phyloP scores from a whole-genome alignment of 2,797 vertebrate species.

The Sebastes nivosus region DNA sequence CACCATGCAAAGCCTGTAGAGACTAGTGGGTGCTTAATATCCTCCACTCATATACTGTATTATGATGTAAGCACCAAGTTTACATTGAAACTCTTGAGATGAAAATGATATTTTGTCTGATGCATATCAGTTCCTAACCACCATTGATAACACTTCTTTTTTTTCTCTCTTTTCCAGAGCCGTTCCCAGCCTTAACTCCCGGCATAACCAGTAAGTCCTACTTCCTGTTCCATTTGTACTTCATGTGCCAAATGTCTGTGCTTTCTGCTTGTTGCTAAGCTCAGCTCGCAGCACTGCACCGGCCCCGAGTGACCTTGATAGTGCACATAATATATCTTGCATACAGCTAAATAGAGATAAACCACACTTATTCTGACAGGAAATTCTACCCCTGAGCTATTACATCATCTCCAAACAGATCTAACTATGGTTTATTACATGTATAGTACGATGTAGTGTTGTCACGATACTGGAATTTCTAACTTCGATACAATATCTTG shows the following conservation, averaged over 20 bases:
- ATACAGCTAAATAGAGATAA: neutral
- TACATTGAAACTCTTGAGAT: neutral
- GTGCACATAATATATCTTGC: neutral
- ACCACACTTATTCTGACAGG: neutral
- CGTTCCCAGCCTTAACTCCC: constrained; percentile 91
- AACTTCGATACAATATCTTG: too few species aligned
- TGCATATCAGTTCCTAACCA: too few species aligned
- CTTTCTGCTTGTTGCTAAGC: constrained; percentile 81
- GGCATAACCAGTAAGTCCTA: constrained; percentile 87
- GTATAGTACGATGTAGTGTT: neutral
- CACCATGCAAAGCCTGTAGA: neutral
- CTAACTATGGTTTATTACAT: neutral
- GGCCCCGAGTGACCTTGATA: constrained; percentile 40
- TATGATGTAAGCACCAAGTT: neutral
- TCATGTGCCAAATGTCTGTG: constrained; percentile 74
- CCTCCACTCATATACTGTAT: neutral
- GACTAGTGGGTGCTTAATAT: neutral
- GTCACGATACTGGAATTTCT: too few species aligned
- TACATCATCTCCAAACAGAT: neutral
- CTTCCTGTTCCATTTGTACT: constrained; percentile 41
- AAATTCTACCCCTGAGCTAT: neutral
- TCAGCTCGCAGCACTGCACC: constrained; percentile 66
- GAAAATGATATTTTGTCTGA: neutral
- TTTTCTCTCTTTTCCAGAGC: constrained; percentile 83
- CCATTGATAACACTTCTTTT: neutral